Conservation (phyloP, 2,113 vertebrate species). For the Lasiurus cinereus region DNA sequence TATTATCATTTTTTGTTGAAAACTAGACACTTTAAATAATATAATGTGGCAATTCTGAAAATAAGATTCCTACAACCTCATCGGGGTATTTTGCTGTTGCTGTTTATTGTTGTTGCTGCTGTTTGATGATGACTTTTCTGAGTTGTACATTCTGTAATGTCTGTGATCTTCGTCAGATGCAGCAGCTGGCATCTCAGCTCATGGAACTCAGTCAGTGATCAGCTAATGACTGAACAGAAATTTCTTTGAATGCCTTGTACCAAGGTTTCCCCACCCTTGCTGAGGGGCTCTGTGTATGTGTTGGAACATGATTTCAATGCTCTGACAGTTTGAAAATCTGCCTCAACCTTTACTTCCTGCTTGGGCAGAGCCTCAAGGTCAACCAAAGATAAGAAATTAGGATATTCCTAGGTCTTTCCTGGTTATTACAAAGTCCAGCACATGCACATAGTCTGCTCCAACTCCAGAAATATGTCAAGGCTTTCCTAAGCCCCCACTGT, state of each 20-base stretch:
- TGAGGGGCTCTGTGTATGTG: background rate
- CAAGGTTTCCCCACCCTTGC: background rate
- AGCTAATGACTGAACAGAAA: background rate
- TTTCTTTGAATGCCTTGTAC: background rate
- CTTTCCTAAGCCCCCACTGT: background rate
- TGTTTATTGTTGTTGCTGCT: background rate
- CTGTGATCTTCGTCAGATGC: background rate
- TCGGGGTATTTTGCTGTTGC: background rate
- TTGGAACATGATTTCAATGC: background rate
- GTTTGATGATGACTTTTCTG: background rate
- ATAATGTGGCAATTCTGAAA: conserved; percentile 7
- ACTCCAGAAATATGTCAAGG: background rate
- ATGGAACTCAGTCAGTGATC: background rate
- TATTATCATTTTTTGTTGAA: conserved; percentile 32
- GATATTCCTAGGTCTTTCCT: background rate
- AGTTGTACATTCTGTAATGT: background rate
- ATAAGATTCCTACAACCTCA: background rate
- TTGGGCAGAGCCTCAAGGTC: background rate
- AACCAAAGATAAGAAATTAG: background rate
- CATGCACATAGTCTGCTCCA: background rate
- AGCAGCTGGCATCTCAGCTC: background rate
- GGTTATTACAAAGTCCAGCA: background rate
- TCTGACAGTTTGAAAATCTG: background rate
- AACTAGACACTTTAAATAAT: conserved; percentile 41
- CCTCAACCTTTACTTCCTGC: background rate